Base-by-base conservation (phyloP, 2,113 vertebrate genomes). In the Alectura lathami region DNA sequence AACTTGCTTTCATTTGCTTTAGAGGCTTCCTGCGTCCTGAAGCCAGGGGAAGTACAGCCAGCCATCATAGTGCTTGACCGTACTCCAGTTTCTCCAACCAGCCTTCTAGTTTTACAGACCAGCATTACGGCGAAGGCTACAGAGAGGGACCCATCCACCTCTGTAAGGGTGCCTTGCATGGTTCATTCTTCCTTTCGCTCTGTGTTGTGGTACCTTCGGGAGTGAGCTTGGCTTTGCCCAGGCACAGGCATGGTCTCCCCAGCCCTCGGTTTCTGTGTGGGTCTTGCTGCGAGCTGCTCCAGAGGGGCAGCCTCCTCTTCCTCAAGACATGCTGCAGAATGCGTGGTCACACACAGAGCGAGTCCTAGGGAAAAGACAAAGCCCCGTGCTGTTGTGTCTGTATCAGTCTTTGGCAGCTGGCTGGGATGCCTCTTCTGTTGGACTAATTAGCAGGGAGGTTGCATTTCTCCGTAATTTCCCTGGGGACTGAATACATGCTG, bases 391-490 rank as follows among this genome's bases (percentile, higher is more conserved):
- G 18, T 22, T 63, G 12, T 17, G 27, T 56, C 84, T 81, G 9
- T 69, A 66, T 73, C 40, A 59, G 56, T 32, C 84, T 82, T 70
- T 47, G 48, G n/a, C 23, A 92, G 62, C 42, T 63, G 77, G 51
- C 64, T 84, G 40, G 53, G 34, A 14, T 78, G 20, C 47, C 43
- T 81, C 29, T 82, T 81, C 23, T 70, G 32, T n/a, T 69, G 6
- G 8, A 70, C 6, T 26, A 18, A 0, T 34, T 81, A 59, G 67
- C 26, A 78, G 23, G 47, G 64, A 70, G 8, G 43, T 60, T 94
- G 32, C 42, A 21, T 82, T 85, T 82, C 70, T 89, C 78, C 11
- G 4, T 70, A n/a, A 73, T 87, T 82, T 92, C 70, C 34, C 63
- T 43, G 17, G 75, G 62, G 66, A 66, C 21, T 30, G 51, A 91